These are phyloP conservation scores for Cryptotermes secundus DNA, from an alignment of 1,140 invertebrate species.

Conservation along the genomic window DNA sequence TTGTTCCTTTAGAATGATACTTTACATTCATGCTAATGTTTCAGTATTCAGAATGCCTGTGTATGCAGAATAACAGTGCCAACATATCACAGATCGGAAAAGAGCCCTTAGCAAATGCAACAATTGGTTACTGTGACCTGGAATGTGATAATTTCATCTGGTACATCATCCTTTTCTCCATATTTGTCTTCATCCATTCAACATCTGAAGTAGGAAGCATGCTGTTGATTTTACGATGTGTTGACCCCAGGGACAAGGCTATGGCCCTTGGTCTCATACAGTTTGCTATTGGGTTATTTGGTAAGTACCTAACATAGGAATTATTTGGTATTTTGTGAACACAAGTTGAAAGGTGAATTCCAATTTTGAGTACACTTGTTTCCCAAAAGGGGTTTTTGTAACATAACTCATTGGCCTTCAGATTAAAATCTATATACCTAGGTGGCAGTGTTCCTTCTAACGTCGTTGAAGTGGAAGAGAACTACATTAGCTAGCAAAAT, in stretches of 20 bases:
- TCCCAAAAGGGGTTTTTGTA: neutral
- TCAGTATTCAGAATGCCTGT: conserved; percentile 74
- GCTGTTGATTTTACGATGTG: conserved; percentile 85
- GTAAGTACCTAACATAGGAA: conserved; percentile 51
- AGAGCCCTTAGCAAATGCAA: conserved; percentile 44
- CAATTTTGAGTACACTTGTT: neutral
- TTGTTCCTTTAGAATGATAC: neutral
- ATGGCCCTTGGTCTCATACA: conserved; percentile 93
- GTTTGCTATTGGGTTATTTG: conserved; percentile 89
- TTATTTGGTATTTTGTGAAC: neutral
- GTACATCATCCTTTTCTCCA: conserved; percentile 83
- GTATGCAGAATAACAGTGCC: conserved; percentile 51
- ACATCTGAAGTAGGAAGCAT: conserved; percentile 90
- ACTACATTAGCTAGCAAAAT: too few relatives aligned
- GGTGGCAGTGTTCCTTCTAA: too few relatives aligned
- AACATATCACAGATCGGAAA: neutral
- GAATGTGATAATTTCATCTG: conserved; percentile 76
- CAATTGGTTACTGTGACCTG: conserved; percentile 74
- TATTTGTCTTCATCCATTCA: conserved; percentile 88
- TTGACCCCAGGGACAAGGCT: conserved; percentile 88
- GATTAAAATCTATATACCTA: too few relatives aligned
- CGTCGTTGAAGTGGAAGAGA: too few relatives aligned
- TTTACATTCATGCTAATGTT: conserved; percentile 31
- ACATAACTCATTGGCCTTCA: neutral
- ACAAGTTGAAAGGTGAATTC: neutral